Conservation (phyloP, 1,140 invertebrate genomes). For the Oryctes rhinoceros region DNA sequence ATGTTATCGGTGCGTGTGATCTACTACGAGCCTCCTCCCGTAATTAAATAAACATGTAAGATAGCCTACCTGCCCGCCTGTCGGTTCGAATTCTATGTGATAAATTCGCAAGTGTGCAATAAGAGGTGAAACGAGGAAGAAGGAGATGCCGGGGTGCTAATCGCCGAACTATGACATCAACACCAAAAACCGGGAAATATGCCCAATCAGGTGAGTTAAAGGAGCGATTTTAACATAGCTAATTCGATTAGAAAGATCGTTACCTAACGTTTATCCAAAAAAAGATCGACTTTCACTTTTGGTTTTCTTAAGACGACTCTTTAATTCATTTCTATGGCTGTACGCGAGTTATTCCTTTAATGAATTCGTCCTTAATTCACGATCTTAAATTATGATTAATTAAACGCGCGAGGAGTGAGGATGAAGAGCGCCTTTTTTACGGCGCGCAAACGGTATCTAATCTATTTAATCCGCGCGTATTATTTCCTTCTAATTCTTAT, state of each 20-base stretch:
- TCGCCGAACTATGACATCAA: constrained; percentile 24
- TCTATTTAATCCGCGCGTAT: background rate
- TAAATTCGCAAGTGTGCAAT: background rate
- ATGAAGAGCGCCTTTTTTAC: background rate
- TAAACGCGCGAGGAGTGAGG: background rate
- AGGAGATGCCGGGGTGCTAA: constrained; percentile 14
- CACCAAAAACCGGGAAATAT: constrained; percentile 25
- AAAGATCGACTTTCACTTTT: constrained; percentile 11
- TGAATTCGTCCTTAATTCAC: constrained; percentile 22
- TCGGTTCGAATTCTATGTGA: background rate
- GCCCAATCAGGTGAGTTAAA: background rate
- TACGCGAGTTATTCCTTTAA: constrained; percentile 5
- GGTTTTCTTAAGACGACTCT: background rate
- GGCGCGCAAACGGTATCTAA: background rate
- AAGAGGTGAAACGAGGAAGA: background rate
- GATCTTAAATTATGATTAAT: constrained; percentile 3
- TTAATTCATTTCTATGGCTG: background rate
- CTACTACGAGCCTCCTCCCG: background rate
- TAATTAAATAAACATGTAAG: constrained; percentile 28
- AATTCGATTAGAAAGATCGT: background rate
- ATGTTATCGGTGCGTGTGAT: constrained; percentile 10
- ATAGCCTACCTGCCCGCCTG: background rate
- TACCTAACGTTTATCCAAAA: constrained; percentile 2
- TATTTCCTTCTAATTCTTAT: background rate
- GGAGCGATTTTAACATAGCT: background rate